Percentiles rank a stretch among this genome's conserved stretches.
Evolutionary conservation across 2,113 vertebrate genomes (phyloP).

Genomic region (Pelobates fuscus): DNA sequence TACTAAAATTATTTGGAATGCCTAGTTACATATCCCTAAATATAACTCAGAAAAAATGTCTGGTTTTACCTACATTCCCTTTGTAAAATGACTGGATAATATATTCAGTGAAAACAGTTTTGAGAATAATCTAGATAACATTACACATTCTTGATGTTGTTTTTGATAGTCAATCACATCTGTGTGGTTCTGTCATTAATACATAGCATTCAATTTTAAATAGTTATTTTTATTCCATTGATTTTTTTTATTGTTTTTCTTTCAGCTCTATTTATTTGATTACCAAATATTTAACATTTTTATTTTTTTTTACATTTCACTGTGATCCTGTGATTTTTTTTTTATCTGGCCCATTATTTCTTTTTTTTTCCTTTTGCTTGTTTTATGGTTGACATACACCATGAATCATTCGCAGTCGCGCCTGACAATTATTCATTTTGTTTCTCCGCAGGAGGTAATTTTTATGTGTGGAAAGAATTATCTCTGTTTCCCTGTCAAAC

Average conservation of each 20-base stretch:
- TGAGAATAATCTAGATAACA: too few species aligned
- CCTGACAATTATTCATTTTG: slow-evolving; percentile 49
- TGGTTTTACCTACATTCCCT: too few species aligned
- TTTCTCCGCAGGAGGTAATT: slow-evolving; percentile 46
- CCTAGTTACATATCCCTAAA: too few species aligned
- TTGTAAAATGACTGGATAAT: too few species aligned
- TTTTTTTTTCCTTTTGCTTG: slow-evolving; percentile 26
- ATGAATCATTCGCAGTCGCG: slow-evolving; percentile 39
- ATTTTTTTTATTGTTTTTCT: slow-evolving; percentile 1
- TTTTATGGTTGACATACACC: slow-evolving; percentile 37
- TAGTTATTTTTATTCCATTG: neutral
- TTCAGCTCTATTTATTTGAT: slow-evolving; percentile 23
- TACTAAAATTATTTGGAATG: too few species aligned
- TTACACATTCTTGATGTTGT: too few species aligned
- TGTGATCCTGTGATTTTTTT: slow-evolving; percentile 27
- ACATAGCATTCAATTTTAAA: neutral
- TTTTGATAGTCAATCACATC: too few species aligned
- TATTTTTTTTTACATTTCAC: slow-evolving; percentile 39
- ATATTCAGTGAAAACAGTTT: too few species aligned
- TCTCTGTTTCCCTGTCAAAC: slow-evolving; percentile 28
- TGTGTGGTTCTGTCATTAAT: too few species aligned
- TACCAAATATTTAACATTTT: slow-evolving; percentile 32
- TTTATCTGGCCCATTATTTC: slow-evolving; percentile 31
- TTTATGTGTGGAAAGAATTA: slow-evolving; percentile 46
- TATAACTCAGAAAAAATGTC: too few species aligned